Conservation (phyloP, 2,888 invertebrate species). For the Aphrophora alni region DNA sequence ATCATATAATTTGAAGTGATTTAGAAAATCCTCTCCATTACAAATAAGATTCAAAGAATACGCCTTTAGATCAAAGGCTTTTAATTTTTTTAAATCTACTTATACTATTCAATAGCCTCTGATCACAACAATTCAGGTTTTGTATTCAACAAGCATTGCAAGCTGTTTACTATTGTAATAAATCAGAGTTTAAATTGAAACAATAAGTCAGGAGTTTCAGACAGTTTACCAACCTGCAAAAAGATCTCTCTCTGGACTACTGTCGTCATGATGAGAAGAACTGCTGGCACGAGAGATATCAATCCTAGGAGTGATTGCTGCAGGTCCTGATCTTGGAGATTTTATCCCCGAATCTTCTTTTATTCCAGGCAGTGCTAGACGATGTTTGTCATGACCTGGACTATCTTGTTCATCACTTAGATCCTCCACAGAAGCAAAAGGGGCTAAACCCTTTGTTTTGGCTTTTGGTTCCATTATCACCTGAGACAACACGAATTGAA, state of each 20-base stretch:
- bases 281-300: constrained; percentile 90
- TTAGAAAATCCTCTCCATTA: no score
- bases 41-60: no score
- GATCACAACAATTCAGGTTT: no score
- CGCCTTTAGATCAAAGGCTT: no score
- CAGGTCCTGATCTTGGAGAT: constrained; percentile 54
- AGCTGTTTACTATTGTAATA: no score
- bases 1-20: no score
- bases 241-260: constrained; percentile 84
- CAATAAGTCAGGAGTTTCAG: no score
- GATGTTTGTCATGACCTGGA: constrained; percentile 55
- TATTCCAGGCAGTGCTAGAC: constrained; percentile 58
- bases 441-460: constrained; percentile 79
- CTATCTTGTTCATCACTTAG: constrained; percentile 75
- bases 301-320: constrained; percentile 80
- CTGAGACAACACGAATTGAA: background rate
- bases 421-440: constrained; percentile 94
- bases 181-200: no score
- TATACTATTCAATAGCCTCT: no score
- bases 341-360: constrained; percentile 56
- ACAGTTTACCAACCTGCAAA: constrained; percentile 63
- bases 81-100: no score
- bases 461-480: constrained; percentile 57
- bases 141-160: no score
- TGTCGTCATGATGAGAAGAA: constrained; percentile 83